phyloP scores from a whole-genome alignment of 2,113 vertebrate genomes.

The Peromyscus californicus region DNA sequence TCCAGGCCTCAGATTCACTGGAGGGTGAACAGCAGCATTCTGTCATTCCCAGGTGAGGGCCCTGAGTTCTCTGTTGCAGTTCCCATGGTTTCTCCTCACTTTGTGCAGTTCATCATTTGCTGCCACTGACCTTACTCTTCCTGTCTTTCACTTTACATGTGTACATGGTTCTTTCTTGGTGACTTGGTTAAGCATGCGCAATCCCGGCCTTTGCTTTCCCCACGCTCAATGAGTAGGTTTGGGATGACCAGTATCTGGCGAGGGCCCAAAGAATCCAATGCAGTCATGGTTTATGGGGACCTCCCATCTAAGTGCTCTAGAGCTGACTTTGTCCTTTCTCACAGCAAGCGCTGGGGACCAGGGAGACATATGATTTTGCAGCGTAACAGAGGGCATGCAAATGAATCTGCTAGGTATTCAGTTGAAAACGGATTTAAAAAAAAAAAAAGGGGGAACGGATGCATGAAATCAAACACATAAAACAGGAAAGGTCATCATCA shows the following conservation, averaged over 20 bases:
- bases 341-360: not conserved
- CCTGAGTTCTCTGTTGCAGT: not conserved
- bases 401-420: not conserved
- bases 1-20: not conserved
- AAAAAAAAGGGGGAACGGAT: too few relatives aligned
- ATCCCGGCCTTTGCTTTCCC: not conserved
- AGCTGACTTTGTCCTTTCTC: not conserved
- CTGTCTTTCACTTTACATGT: not conserved
- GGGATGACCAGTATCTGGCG: not conserved
- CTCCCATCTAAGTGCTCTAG: not conserved
- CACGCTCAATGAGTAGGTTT: not conserved
- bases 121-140: not conserved
- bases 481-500: not conserved
- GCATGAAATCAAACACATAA: not conserved
- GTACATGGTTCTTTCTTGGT: not conserved
- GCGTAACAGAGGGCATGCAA: not conserved
- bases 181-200: fast-evolving
- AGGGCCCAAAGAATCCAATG: not conserved
- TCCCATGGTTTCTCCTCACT: not conserved
- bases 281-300: too few relatives aligned
- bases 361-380: not conserved
- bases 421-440: not conserved
- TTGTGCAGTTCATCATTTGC: not conserved
- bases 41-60: conserved; percentile 49
- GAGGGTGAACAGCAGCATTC: not conserved